A percentile compares a stretch with the other conserved stretches of the same genome.
These are phyloP conservation scores for Okamejei kenojei DNA, from an alignment of 2,797 vertebrate species.

Conservation along the genomic window DNA sequence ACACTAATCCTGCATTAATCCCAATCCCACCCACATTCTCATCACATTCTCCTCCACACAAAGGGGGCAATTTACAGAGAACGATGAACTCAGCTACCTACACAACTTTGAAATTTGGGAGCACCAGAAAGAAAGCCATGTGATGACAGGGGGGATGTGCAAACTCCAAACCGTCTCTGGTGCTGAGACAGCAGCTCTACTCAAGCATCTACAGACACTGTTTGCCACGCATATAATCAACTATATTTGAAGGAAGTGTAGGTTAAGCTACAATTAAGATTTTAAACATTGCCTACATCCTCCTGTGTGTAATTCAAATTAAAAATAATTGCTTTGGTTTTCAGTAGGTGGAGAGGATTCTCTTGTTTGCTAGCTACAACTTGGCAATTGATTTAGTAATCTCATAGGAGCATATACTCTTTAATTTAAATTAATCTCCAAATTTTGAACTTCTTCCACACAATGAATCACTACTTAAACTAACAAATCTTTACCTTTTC, in stretches of 20 bases:
- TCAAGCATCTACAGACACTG: neutral
- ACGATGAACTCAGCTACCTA: too few species aligned
- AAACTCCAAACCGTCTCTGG: too few species aligned
- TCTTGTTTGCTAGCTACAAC: neutral
- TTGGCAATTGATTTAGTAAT: neutral
- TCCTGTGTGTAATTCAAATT: neutral
- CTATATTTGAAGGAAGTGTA: neutral
- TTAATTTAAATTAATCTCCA: neutral
- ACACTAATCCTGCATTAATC: too few species aligned
- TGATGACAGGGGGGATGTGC: too few species aligned
- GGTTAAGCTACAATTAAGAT: constrained; percentile 28
- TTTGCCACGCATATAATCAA: neutral
- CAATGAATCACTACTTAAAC: neutral
- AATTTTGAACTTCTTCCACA: too few species aligned
- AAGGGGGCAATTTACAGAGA: too few species aligned
- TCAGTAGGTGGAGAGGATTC: neutral
- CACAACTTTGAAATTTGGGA: too few species aligned
- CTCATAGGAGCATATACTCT: neutral
- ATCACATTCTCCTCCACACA: too few species aligned
- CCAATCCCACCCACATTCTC: too few species aligned
- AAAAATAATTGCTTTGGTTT: neutral
- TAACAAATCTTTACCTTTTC: neutral
- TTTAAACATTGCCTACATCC: neutral
- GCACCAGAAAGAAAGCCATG: too few species aligned
- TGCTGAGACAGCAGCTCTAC: too few species aligned